These are phyloP conservation scores for Dinoponera quadriceps DNA, from an alignment of 1,140 invertebrate species.

Conservation along the genomic window DNA sequence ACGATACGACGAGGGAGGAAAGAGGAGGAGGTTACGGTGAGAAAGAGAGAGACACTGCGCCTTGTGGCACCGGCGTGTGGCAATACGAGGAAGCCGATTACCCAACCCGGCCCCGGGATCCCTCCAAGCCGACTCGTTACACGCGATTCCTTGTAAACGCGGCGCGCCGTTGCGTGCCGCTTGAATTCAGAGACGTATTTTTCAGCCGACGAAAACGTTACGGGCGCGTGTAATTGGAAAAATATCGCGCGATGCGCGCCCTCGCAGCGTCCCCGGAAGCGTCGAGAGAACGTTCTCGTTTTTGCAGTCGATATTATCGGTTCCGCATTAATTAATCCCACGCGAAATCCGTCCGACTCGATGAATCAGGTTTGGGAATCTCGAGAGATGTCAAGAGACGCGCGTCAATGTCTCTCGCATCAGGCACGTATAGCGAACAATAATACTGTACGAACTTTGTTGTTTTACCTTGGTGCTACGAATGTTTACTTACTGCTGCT, in stretches of 20 bases:
- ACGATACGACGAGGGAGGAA: slow-evolving; percentile 52
- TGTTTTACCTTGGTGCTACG: too few species aligned
- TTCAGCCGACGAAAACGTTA: slow-evolving; percentile 16
- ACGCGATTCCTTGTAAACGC: slow-evolving; percentile 61
- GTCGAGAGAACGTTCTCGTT: too few species aligned
- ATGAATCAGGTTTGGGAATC: too few species aligned
- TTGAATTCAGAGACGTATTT: slow-evolving; percentile 18
- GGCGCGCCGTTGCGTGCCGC: slow-evolving; percentile 18
- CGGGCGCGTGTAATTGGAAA: slow-evolving; percentile 29
- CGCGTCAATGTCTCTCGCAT: too few species aligned
- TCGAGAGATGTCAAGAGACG: too few species aligned
- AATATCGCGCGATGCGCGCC: not conserved
- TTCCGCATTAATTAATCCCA: too few species aligned
- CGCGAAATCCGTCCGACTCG: not conserved
- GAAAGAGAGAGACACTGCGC: slow-evolving; percentile 57
- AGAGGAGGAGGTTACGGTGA: not conserved
- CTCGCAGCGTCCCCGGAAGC: too few species aligned
- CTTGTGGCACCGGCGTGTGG: slow-evolving; percentile 75
- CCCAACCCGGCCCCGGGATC: slow-evolving; percentile 77
- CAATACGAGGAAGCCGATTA: slow-evolving; percentile 84
- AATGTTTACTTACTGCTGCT: too few species aligned
- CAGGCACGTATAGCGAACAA: too few species aligned
- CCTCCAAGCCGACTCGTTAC: slow-evolving; percentile 62
- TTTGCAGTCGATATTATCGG: not conserved
- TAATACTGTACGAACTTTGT: too few species aligned